Evolutionary conservation across 1,140 invertebrate genomes (phyloP).

Genomic region (Pentalonia nigronervosa): DNA sequence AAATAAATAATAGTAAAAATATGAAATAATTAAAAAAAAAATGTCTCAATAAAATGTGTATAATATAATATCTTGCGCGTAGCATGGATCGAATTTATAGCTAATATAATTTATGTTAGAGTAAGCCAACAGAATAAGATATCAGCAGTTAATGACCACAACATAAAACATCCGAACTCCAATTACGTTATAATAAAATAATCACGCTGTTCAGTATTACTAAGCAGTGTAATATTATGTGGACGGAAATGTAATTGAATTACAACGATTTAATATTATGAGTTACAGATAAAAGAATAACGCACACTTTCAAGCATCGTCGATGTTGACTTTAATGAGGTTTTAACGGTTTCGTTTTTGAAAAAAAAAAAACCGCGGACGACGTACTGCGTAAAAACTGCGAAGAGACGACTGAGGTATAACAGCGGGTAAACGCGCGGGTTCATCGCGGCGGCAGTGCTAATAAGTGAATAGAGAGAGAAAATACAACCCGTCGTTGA

Average conservation of each 20-base stretch:
- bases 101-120: background rate
- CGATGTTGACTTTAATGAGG: background rate
- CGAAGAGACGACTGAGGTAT: background rate
- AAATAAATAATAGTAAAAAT: no score
- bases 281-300: background rate
- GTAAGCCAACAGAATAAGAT: background rate
- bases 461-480: background rate
- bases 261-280: background rate
- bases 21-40: background rate
- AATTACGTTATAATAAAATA: background rate
- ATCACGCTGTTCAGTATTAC: background rate
- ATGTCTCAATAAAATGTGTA: background rate
- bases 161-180: background rate
- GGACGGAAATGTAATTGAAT: background rate
- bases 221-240: background rate
- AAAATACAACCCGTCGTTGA: background rate
- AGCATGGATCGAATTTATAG: background rate
- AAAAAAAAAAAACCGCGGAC: background rate
- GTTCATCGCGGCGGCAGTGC: background rate
- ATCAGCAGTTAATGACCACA: background rate
- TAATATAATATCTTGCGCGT: background rate
- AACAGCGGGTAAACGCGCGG: background rate
- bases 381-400: background rate
- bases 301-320: background rate
- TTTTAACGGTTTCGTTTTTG: background rate